A percentile compares a stretch with the other conserved stretches of the same genome.
phyloP scores from a whole-genome alignment of 2,113 vertebrate species.

The Psammodynastes pulverulentus region DNA sequence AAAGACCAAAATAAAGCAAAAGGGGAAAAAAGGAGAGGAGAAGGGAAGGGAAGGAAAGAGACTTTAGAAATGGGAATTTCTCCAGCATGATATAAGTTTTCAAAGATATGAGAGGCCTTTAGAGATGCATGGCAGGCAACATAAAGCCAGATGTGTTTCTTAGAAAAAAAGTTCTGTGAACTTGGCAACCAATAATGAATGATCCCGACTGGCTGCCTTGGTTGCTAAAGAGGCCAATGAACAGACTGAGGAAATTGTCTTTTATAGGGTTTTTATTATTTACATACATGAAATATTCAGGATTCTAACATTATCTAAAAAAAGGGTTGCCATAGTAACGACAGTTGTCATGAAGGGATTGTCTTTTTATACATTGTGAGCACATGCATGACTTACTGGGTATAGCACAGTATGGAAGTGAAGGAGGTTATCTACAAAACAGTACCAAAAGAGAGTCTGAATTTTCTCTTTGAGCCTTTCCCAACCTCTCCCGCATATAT shows the following conservation, averaged over 20 bases:
- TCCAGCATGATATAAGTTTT: not conserved
- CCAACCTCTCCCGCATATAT: not conserved
- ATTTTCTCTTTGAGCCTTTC: not conserved
- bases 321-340: conserved; percentile 3
- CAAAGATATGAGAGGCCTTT: not conserved
- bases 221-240: not conserved
- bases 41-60: not conserved
- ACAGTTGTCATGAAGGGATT: not conserved
- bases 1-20: not conserved
- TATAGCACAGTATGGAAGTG: not conserved
- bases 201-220: not conserved
- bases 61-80: not conserved
- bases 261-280: conserved; percentile 13
- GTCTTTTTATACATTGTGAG: not conserved
- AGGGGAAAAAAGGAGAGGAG: not conserved
- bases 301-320: not conserved
- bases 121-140: not conserved
- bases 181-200: conserved; percentile 6
- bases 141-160: conserved; percentile 1
- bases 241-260: not conserved
- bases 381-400: not conserved
- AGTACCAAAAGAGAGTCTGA: not conserved
- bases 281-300: conserved; percentile 12
- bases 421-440: not conserved
- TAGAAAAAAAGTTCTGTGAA: not conserved